Evolutionary conservation across 1,140 invertebrate genomes (phyloP).

Genomic region (Pseudomyrmex dendroicus): DNA sequence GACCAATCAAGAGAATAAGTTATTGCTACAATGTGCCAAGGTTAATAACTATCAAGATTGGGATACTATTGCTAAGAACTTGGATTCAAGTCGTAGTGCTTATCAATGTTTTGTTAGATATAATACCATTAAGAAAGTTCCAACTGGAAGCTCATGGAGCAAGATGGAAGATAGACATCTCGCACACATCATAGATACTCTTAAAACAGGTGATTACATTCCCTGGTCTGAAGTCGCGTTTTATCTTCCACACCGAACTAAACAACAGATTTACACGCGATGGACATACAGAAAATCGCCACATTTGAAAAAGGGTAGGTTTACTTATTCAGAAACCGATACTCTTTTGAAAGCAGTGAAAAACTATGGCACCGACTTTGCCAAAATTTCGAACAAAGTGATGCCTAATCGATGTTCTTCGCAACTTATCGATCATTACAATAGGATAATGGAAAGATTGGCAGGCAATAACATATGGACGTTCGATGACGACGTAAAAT

Average conservation of each 20-base stretch:
- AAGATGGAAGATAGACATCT: conserved; percentile 87
- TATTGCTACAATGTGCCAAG: conserved; percentile 83
- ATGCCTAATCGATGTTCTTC: conserved; percentile 85
- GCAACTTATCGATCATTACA: conserved; percentile 86
- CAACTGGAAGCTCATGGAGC: conserved; percentile 85
- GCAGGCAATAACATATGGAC: conserved; percentile 82
- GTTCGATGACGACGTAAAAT: conserved; percentile 80
- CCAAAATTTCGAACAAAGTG: conserved; percentile 82
- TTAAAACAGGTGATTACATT: conserved; percentile 87
- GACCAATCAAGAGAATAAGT: conserved; percentile 86
- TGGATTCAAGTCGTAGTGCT: conserved; percentile 86
- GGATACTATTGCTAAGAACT: conserved; percentile 86
- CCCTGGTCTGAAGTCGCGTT: conserved; percentile 88
- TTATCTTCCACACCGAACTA: conserved; percentile 87
- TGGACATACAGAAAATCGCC: conserved; percentile 83
- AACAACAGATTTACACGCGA: conserved; percentile 87
- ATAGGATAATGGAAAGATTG: conserved; percentile 80
- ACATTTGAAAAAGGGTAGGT: conserved; percentile 86
- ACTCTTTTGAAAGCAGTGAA: conserved; percentile 86
- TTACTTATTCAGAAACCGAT: conserved; percentile 87
- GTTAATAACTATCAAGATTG: conserved; percentile 87
- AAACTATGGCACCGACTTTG: conserved; percentile 87
- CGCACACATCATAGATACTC: conserved; percentile 84
- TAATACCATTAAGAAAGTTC: conserved; percentile 81
- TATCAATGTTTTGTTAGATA: conserved; percentile 89